A percentile compares a stretch with the other conserved stretches of the same genome.
Evolutionary conservation across 2,888 invertebrate species (phyloP).

Genomic region (Synergus itoensis): DNA sequence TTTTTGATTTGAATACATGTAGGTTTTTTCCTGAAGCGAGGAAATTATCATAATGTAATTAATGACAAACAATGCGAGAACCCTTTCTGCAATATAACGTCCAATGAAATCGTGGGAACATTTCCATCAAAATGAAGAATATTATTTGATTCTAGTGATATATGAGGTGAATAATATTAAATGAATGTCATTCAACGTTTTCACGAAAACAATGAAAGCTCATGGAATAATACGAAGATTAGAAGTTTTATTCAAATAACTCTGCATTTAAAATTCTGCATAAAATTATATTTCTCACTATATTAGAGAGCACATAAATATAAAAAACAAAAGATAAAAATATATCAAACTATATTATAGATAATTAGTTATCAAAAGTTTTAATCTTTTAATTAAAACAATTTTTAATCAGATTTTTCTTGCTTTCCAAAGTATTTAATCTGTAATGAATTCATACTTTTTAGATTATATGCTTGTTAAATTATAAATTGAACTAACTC

Average conservation of each 20-base stretch:
- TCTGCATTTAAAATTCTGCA: background rate
- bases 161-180: constrained; percentile 30
- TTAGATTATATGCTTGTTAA: background rate
- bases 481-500: background rate
- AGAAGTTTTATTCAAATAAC: background rate
- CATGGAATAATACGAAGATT: background rate
- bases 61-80: constrained; percentile 3
- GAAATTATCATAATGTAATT: constrained; percentile 30
- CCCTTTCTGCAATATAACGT: background rate
- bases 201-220: constrained; percentile 21
- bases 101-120: constrained; percentile 17
- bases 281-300: background rate
- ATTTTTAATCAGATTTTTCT: background rate
- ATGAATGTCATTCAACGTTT: constrained; percentile 9
- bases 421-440: background rate
- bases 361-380: background rate
- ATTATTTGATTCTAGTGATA: constrained; percentile 23
- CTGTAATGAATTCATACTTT: background rate
- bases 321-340: background rate
- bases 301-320: background rate
- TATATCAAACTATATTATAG: background rate
- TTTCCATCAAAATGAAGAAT: constrained; percentile 36
- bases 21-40: background rate
- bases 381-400: background rate
- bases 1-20: background rate